These are phyloP conservation scores for Eonycteris spelaea DNA, from an alignment of 2,113 vertebrate genomes.

Conservation along the genomic window DNA sequence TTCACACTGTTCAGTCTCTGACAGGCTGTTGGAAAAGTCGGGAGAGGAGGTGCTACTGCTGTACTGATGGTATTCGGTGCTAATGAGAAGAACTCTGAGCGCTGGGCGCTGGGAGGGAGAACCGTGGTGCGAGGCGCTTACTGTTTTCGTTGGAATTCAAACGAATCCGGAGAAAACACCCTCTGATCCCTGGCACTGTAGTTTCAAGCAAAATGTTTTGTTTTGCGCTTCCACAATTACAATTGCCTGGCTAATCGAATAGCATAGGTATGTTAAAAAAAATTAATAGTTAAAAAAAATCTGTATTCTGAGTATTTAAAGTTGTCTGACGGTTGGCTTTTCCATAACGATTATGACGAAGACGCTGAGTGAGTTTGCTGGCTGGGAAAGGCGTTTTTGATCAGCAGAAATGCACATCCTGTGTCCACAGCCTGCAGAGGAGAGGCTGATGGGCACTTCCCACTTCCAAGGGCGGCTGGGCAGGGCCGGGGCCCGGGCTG, in stretches of 20 bases:
- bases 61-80: conserved; percentile 83
- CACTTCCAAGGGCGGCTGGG: fast-evolving
- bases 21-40: conserved; percentile 82
- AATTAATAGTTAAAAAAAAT: no score
- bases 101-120: not conserved
- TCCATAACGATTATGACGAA: not conserved
- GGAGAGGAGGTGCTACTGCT: conserved; percentile 79
- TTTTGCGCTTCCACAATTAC: not conserved
- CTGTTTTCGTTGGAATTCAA: conserved; percentile 67
- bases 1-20: conserved; percentile 81
- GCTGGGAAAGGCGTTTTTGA: not conserved
- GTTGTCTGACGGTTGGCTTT: not conserved
- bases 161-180: not conserved
- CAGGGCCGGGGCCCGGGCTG: not conserved
- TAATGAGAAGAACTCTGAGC: conserved; percentile 83
- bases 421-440: not conserved
- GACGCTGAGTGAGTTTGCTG: not conserved
- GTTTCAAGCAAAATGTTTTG: not conserved
- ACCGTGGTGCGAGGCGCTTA: not conserved
- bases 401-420: not conserved
- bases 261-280: fast-evolving
- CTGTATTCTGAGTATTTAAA: not conserved
- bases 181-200: not conserved
- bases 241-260: not conserved
- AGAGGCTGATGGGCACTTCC: fast-evolving